Evolutionary conservation across 30 jellyfish, hydroid and myxozoan genomes (phyloP), one percentile per base, ranked within the genome.

Genomic region (Turritopsis rubra): DNA sequence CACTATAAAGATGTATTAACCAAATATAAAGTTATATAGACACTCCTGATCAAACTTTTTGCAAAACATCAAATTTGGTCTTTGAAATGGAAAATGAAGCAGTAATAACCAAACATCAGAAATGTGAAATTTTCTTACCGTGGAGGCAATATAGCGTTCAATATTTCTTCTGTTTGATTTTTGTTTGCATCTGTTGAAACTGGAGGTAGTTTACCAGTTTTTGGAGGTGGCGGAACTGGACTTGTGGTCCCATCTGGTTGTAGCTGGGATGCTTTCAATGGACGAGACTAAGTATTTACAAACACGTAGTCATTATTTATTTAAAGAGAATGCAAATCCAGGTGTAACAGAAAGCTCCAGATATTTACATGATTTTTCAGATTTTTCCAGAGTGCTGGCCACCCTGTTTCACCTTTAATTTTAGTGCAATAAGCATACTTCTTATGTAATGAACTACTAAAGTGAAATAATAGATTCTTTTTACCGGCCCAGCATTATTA

Each of bases 151-250:
- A 92, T 92, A 21, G 96, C 90, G 76, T 92, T 92, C 79, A 92
- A 75, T 52, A 92, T 92, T 73, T 92, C 98, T 73, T 92, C 98
- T 1, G 98, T 92, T 81, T 92, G 98, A 60, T 89, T 92, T 89
- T 92, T 92, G 71, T 88, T 92, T 75, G 82, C 41, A 79, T 92
- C 98, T 0, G 95, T 77, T 31, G 98, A 92, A 90, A 92, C 86
- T 9, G 98, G 95, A 1, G 98, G 98, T 21, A 92, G 93, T 75
- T 92, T 92, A 24, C 96, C 96, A 29, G 95, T 71, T 53, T 95
- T 85, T 21, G 98, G 98, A 16, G 98, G 95, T 8, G 98, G 93
- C 27, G 98, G 98, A n/a, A 94, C 94, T 65, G 96, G 89, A 1
- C 90, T 85, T 83, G 87, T 92, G 29, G 87, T 89, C 18, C 66